Base-by-base conservation (phyloP, 2,113 vertebrate genomes). In the Tenebrosternarchus preto region DNA sequence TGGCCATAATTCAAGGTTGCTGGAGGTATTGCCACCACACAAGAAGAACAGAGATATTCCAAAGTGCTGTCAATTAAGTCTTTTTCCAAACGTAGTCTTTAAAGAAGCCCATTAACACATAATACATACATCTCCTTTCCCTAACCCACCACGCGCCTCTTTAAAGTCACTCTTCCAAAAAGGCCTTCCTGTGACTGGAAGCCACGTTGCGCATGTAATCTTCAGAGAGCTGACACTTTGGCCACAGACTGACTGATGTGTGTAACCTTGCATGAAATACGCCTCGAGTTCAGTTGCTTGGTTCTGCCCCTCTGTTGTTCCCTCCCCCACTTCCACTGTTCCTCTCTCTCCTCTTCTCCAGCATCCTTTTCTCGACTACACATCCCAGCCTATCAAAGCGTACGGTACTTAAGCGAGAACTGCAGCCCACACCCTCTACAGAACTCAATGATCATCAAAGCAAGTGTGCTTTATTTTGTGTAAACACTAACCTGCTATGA, bases 251-350 rank as follows among this genome's bases (percentile, higher is more conserved):
- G 91, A 93, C 77, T 90, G 90, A 92, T 89, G 90, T 91, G 90
- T 90, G 88, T 90, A 93, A 91, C 90, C 90, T 91, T 91, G 92
- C 91, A 91, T 91, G 91, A 92, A 93, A 92, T 90, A 87, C 91
- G 90, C 83, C 84, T 89, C 85, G 85, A 91, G 86, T 88, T 68
- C 70, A 20, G 50, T 61, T 2, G 25, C 77, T 12, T 76, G 68
- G 43, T 43, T 39, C 25, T 55, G 63, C 16, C 16, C 25, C 5
- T 63, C 55, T 76, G 36, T 57, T 12, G 63, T 64, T 69, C 5
- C n/a, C 29, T 67, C 31, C 12, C 31, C 16, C 31, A n/a, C 31
- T 33, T 43, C 27, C 33, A 53, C 71, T 15, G 15, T 25, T 2
- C 55, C 55, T 71, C 56, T 57, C 19, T 63, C 73, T 76, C 31